phyloP scores from a whole-genome alignment of 2,113 vertebrate genomes.

The Grammatotria lemairii region DNA sequence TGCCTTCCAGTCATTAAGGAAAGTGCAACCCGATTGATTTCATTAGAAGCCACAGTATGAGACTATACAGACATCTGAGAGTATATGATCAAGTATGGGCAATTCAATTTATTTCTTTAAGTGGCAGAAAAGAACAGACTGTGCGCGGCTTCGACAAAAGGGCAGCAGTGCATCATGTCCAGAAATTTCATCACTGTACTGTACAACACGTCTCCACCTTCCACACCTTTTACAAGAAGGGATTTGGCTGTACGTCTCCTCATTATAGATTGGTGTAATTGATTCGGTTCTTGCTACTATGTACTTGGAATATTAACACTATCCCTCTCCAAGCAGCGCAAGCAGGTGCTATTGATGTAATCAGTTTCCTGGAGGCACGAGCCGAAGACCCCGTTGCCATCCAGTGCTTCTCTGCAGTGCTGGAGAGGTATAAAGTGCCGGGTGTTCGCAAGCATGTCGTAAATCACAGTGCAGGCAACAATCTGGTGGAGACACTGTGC shows the following conservation, averaged over 20 bases:
- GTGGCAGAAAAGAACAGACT: background rate
- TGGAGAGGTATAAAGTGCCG: slow-evolving; percentile 44
- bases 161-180: slow-evolving; percentile 13
- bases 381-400: slow-evolving; percentile 46
- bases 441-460: slow-evolving; percentile 38
- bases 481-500: slow-evolving; percentile 5
- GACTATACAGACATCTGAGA: background rate
- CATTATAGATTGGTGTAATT: slow-evolving; percentile 52
- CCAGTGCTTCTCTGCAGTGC: slow-evolving; percentile 43
- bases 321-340: slow-evolving; percentile 13
- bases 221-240: background rate
- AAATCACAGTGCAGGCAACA: slow-evolving; percentile 46
- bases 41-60: background rate
- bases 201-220: background rate
- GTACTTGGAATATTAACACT: slow-evolving; percentile 66
- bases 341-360: slow-evolving; percentile 67
- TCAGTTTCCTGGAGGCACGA: slow-evolving; percentile 57
- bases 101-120: slow-evolving; percentile 21
- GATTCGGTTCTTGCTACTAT: slow-evolving; percentile 37
- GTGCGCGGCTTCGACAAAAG: slow-evolving; percentile 22
- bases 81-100: background rate
- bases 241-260: slow-evolving; percentile 19
- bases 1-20: slow-evolving; percentile 28
- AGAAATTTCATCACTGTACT: slow-evolving; percentile 9
- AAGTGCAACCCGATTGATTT: slow-evolving; percentile 25